Evolutionary conservation across 2,888 invertebrate genomes (phyloP).

Genomic region (Agriopis leucophaearia): DNA sequence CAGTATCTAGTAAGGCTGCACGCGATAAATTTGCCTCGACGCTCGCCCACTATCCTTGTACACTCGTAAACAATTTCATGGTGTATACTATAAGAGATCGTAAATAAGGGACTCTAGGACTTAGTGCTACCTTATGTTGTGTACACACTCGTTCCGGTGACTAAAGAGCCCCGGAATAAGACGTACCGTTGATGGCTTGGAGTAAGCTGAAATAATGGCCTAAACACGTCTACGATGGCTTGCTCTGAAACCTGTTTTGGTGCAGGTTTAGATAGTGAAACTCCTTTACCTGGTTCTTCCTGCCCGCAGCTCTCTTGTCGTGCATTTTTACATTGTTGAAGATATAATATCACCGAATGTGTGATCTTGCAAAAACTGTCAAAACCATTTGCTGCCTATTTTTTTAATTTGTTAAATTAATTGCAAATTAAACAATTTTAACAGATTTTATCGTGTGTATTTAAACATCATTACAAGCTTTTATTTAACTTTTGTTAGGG

Average conservation of each 20-base stretch:
- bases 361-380: too few relatives aligned
- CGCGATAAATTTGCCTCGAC: slow-evolving; percentile 70
- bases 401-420: too few relatives aligned
- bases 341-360: too few relatives aligned
- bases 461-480: too few relatives aligned
- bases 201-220: slow-evolving; percentile 19
- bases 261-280: not conserved
- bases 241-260: not conserved
- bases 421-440: too few relatives aligned
- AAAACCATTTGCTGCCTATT: too few relatives aligned
- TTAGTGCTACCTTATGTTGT: slow-evolving; percentile 47
- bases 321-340: too few relatives aligned
- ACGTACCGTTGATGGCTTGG: slow-evolving; percentile 25
- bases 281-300: too few relatives aligned
- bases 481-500: too few relatives aligned
- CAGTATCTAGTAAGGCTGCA: slow-evolving; percentile 58
- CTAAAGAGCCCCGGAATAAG: slow-evolving; percentile 32
- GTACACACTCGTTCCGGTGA: slow-evolving; percentile 47
- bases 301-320: too few relatives aligned
- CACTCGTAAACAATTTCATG: slow-evolving; percentile 74
- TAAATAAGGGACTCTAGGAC: slow-evolving; percentile 66
- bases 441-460: too few relatives aligned
- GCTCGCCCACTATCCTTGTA: slow-evolving; percentile 71
- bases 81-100: slow-evolving; percentile 63
- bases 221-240: slow-evolving; percentile 3